A percentile compares a stretch with the other conserved stretches of the same genome.
These are phyloP conservation scores for Ips typographus DNA, from an alignment of 1,140 invertebrate species.

Conservation along the genomic window DNA sequence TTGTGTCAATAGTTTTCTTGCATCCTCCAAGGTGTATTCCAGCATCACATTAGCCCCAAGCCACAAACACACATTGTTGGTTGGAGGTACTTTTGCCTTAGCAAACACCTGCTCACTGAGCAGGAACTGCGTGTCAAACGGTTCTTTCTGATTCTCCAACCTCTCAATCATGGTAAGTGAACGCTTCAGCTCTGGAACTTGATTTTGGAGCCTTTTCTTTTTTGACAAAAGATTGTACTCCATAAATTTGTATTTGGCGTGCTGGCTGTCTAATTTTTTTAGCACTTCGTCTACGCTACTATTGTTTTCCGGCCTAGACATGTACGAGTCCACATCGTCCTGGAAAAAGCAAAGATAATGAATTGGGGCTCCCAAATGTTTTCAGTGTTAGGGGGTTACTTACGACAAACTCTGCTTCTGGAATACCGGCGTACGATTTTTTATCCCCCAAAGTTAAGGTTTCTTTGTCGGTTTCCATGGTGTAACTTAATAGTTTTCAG, in stretches of 20 bases:
- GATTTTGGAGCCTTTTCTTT: conserved; percentile 78
- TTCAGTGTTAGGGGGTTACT: conserved; percentile 44
- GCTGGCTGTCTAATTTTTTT: conserved; percentile 84
- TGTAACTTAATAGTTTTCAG: background rate
- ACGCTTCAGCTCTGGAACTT: conserved; percentile 91
- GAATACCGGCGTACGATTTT: conserved; percentile 77
- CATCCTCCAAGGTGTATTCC: conserved; percentile 93
- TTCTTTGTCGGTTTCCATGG: conserved; percentile 39
- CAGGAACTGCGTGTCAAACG: conserved; percentile 88
- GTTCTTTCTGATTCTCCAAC: conserved; percentile 77
- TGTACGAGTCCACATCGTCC: conserved; percentile 96
- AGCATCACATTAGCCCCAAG: conserved; percentile 98
- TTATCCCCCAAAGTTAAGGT: conserved; percentile 54
- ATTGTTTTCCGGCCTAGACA: conserved; percentile 79
- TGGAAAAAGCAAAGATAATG: conserved; percentile 52
- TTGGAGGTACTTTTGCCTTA: conserved; percentile 85
- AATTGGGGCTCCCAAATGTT: conserved; percentile 7
- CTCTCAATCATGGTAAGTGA: conserved; percentile 92
- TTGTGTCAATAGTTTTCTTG: conserved; percentile 80
- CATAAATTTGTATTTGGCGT: conserved; percentile 97
- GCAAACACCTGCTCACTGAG: conserved; percentile 95
- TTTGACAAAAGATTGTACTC: conserved; percentile 87
- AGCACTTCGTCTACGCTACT: conserved; percentile 81
- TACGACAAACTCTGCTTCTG: conserved; percentile 80
- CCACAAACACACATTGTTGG: conserved; percentile 96